A percentile compares a stretch with the other conserved stretches of the same genome.
Conservation (phyloP, 2,888 invertebrate species). For the Amblyjoppa fuscipennis region DNA sequence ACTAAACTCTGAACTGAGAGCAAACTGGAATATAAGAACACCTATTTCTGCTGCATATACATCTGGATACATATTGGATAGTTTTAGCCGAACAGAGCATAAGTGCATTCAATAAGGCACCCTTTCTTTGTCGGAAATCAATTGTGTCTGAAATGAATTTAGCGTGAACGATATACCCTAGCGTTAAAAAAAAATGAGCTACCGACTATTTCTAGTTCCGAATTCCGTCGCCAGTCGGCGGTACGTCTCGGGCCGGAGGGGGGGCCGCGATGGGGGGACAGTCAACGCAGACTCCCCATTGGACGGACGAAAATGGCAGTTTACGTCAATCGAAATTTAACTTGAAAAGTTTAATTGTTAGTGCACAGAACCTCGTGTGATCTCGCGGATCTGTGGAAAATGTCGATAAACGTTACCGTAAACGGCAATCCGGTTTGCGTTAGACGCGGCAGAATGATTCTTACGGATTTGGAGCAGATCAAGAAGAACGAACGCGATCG, state of each 20-base stretch:
- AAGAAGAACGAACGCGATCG: conserved; percentile 87
- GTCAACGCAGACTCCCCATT: conserved; percentile 48
- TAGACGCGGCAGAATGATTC: conserved; percentile 85
- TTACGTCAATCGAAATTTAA: conserved; percentile 75
- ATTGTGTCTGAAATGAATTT: neutral
- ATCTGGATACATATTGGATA: too few species aligned
- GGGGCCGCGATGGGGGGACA: conserved; percentile 44
- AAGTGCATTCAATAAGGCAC: too few species aligned
- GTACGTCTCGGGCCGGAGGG: neutral
- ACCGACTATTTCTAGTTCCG: neutral
- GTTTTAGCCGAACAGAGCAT: too few species aligned
- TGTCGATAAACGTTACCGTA: conserved; percentile 89
- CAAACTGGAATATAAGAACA: too few species aligned
- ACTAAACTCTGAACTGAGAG: too few species aligned
- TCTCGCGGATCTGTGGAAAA: conserved; percentile 76
- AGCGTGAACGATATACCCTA: neutral
- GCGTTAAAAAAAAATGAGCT: neutral
- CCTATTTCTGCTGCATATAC: too few species aligned
- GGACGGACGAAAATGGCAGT: conserved; percentile 68
- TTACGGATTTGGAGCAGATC: conserved; percentile 86
- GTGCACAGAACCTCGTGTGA: conserved; percentile 3
- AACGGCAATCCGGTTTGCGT: conserved; percentile 87
- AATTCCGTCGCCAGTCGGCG: conserved; percentile 9
- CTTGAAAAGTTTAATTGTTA: conserved; percentile 63
- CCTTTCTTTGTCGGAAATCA: neutral